phyloP scores from a whole-genome alignment of 2,113 vertebrate genomes.

The Notarius lentiginosus region DNA sequence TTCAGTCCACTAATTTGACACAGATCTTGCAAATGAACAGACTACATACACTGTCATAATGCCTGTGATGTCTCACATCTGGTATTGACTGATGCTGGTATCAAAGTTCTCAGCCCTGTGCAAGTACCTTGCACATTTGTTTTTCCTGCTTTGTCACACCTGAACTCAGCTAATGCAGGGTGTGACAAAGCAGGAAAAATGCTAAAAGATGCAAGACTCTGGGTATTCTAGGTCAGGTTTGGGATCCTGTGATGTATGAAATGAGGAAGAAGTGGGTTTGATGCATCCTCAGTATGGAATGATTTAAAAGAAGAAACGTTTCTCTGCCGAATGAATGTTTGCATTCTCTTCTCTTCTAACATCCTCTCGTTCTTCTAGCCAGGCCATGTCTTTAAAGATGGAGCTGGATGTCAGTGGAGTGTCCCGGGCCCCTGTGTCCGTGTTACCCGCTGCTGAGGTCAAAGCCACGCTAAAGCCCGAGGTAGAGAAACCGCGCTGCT shows the following conservation, averaged over 20 bases:
- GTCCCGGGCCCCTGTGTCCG: constrained; percentile 75
- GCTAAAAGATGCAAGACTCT: neutral
- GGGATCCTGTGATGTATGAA: neutral
- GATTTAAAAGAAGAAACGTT: neutral
- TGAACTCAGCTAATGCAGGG: no score
- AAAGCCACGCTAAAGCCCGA: constrained; percentile 76
- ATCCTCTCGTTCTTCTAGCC: constrained; percentile 39
- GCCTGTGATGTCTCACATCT: neutral
- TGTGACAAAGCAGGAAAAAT: neutral
- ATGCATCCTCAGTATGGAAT: neutral
- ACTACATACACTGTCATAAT: neutral
- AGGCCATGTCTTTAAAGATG: constrained; percentile 79
- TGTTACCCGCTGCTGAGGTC: constrained; percentile 81
- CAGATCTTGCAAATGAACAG: neutral
- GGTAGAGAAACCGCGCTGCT: constrained; percentile 86
- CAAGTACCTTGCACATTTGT: neutral
- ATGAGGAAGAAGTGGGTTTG: neutral
- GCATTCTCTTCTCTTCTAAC: neutral
- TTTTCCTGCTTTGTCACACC: no score
- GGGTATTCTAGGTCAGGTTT: neutral
- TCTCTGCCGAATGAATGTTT: neutral
- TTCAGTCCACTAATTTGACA: neutral
- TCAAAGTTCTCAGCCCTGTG: neutral
- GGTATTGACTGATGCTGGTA: neutral
- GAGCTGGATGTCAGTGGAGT: constrained; percentile 89